These are phyloP conservation scores for Cariama cristata DNA, from an alignment of 2,113 vertebrate species.

Conservation along the genomic window DNA sequence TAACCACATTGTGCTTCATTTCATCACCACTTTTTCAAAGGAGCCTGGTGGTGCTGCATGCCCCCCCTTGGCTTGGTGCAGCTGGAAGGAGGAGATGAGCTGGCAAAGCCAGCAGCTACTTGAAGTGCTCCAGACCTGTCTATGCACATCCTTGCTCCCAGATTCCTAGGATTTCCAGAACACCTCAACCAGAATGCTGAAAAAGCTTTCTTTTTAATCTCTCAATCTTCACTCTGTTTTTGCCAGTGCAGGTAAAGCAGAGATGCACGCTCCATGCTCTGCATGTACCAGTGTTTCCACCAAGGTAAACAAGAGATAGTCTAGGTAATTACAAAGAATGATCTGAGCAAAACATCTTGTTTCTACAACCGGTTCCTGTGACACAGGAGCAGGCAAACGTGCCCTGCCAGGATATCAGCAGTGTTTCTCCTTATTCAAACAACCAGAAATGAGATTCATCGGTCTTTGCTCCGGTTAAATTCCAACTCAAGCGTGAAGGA, in stretches of 20 bases:
- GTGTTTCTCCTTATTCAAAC: background rate
- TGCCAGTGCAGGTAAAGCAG: background rate
- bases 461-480: background rate
- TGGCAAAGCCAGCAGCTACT: background rate
- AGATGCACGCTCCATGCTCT: background rate
- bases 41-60: background rate
- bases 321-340: background rate
- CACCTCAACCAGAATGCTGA: background rate
- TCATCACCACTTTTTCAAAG: background rate
- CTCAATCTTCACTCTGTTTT: background rate
- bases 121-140: background rate
- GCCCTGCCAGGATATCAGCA: background rate
- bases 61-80: background rate
- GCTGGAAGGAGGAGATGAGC: background rate
- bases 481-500: background rate
- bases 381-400: background rate
- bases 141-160: slow-evolving; percentile 10
- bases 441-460: background rate
- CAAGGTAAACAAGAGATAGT: slow-evolving; percentile 3
- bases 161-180: background rate
- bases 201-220: slow-evolving; percentile 46
- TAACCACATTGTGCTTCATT: rapidly evolving
- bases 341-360: background rate
- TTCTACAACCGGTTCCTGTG: background rate
- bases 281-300: background rate